phyloP scores from a whole-genome alignment of 2,888 invertebrate species.

The Cinara cedri region DNA sequence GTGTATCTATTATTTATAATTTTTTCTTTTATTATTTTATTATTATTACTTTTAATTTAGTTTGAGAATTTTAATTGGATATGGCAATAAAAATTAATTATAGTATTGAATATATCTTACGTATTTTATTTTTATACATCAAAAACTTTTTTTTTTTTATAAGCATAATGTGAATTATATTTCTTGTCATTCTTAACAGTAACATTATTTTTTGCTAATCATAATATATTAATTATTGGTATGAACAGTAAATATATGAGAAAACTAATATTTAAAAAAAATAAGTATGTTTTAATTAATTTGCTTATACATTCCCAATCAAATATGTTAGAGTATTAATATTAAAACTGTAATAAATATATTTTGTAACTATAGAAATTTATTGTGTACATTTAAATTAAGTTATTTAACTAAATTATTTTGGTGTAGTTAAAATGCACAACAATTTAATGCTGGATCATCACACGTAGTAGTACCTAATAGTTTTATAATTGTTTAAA shows the following conservation, averaged over 20 bases:
- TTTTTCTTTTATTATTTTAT: conserved; percentile 40
- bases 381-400: no score
- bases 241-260: not conserved
- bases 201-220: conserved; percentile 7
- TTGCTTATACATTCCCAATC: not conserved
- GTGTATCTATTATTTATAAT: conserved; percentile 16
- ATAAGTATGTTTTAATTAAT: not conserved
- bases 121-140: conserved; percentile 30
- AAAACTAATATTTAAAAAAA: not conserved
- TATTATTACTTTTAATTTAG: conserved; percentile 23
- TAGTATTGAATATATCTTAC: conserved; percentile 28
- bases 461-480: no score
- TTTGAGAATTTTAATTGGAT: conserved; percentile 11
- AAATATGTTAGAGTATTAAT: not conserved
- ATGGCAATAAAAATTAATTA: conserved; percentile 28
- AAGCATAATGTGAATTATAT: conserved; percentile 8
- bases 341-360: no score
- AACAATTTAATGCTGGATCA: no score
- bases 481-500: no score
- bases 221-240: conserved; percentile 12
- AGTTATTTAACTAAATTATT: no score
- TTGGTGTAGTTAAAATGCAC: no score
- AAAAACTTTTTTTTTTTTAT: conserved; percentile 10
- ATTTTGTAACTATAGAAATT: no score
- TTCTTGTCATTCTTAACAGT: conserved; percentile 7